Conservation (phyloP, 1,140 invertebrate genomes). For the Venturia canescens region DNA sequence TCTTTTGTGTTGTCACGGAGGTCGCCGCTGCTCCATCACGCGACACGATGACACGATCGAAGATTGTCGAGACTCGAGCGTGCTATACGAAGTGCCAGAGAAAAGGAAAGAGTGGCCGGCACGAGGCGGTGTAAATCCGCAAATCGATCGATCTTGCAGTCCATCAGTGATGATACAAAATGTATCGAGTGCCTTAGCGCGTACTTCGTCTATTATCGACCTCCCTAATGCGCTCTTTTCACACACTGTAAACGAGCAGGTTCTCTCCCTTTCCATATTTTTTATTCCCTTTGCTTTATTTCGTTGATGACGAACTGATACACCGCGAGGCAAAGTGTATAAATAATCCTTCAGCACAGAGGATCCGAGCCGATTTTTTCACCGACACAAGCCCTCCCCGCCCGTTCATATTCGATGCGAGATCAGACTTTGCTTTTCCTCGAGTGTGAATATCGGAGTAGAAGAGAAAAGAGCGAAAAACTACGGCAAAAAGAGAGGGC, state of each 20-base stretch:
- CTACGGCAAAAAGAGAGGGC: background rate
- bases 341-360: conserved; percentile 32
- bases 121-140: conserved; percentile 32
- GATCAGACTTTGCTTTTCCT: conserved; percentile 9
- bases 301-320: background rate
- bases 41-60: background rate
- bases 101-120: background rate
- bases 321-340: conserved; percentile 6
- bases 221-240: too few species aligned
- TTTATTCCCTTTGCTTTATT: too few species aligned
- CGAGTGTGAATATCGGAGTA: conserved; percentile 31
- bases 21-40: background rate
- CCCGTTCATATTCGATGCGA: background rate
- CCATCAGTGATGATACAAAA: conserved; percentile 11
- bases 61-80: background rate
- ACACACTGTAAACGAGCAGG: background rate
- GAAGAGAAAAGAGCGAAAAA: conserved; percentile 27
- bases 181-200: background rate
- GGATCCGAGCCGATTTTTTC: conserved; percentile 25
- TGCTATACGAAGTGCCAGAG: background rate
- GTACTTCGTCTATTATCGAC: background rate
- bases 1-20: background rate
- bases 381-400: background rate
- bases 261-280: background rate
- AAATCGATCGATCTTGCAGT: conserved; percentile 28